Base-by-base conservation (phyloP, 2,113 vertebrate species). In the Prunella himalayana region DNA sequence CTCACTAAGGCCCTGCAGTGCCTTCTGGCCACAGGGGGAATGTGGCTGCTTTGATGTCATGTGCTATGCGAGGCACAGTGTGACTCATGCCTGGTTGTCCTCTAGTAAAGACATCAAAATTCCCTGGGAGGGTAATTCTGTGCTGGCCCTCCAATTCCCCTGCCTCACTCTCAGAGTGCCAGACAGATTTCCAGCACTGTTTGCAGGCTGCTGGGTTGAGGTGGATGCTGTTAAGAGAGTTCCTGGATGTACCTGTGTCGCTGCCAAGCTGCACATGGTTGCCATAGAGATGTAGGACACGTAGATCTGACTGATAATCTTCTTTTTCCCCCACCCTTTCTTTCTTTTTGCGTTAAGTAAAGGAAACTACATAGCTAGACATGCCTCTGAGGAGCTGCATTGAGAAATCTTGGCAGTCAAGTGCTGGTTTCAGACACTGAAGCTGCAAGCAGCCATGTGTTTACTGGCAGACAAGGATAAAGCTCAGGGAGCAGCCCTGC, bases 201-300 rank as follows among this genome's bases (percentile, higher is more conserved):
- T 83, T 76, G 47, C 76, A 87, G 39, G 76, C 73, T 91, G 69
- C 89, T 86, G 56, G 35, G 88, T 89, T 82, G 61, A 90, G 64
- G 65, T 37, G 6, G 31, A 39, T 59, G 82, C 51, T 63, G 68
- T 50, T 84, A 75, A 51, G 39, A 70, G 45, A 22, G 41, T 69
- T 87, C 60, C 80, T 70, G 79, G 80, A 84, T 72, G 57, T 93
- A 90, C 85, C 44, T 28, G 80, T 73, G 81, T 73, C 35, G 4
- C 78, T 92, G 82, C 88, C 94, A 94, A 82, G 65, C 47, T 50
- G 49, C 79, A 9, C 70, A 78, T 2, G 18, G 97, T 97, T 98
- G 94, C 97, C 86, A 95, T 97, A 92, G 98, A 97, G 95, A 98
- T 88, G 69, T 50, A 42, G 53, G 85, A 94, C 64, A 94, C 3